Evolutionary conservation across 2,797 vertebrate genomes (phyloP).

Genomic region (Chrysocyon brachyurus): DNA sequence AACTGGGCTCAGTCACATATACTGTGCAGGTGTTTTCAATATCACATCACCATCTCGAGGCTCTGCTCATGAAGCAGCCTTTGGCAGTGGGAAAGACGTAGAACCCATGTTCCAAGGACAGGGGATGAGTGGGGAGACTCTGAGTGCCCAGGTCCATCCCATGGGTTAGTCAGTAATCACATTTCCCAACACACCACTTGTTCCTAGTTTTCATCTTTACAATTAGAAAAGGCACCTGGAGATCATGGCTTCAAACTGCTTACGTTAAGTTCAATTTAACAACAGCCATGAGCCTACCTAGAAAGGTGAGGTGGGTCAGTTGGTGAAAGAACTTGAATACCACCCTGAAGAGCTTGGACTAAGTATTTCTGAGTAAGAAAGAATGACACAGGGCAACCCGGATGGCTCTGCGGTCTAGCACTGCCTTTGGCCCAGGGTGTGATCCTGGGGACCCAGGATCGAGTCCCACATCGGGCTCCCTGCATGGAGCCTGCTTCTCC

Average conservation of each 20-base stretch:
- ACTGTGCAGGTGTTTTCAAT: not conserved
- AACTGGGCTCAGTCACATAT: not conserved
- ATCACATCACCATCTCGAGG: not conserved
- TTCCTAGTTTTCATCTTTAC: not conserved
- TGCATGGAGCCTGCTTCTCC: no score
- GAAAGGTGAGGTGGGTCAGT: not conserved
- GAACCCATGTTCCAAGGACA: not conserved
- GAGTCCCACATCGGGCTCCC: no score
- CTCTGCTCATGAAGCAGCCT: not conserved
- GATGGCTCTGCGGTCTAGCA: no score
- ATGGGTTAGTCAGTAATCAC: not conserved
- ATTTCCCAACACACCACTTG: not conserved
- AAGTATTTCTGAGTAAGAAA: not conserved
- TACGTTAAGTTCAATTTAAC: not conserved
- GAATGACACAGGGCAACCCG: not conserved
- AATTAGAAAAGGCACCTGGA: not conserved
- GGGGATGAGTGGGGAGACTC: not conserved
- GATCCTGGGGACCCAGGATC: no score
- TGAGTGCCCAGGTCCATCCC: not conserved
- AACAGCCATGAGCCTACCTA: not conserved
- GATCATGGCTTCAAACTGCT: not conserved
- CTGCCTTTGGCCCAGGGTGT: no score
- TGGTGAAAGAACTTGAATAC: not conserved
- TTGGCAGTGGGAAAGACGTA: not conserved
- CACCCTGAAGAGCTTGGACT: not conserved